Evolutionary conservation across 2,113 vertebrate species (phyloP).

Genomic region (Myxocyprinus asiaticus): DNA sequence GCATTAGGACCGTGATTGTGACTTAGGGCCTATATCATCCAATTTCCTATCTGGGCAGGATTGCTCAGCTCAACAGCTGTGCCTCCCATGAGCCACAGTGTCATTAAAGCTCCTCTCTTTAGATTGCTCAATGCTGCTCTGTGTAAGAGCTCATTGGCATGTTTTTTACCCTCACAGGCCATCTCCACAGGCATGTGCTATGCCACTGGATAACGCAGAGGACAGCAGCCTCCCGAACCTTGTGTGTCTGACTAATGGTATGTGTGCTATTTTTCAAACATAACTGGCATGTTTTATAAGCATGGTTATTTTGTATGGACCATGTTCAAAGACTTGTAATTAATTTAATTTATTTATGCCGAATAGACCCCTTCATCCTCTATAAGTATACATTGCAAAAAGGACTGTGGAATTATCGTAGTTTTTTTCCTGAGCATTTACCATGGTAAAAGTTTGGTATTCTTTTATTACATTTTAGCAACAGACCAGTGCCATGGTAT

Average conservation of each 20-base stretch:
- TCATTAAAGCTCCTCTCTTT: slow-evolving; percentile 10
- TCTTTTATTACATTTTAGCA: too few relatives aligned
- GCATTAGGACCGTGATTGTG: slow-evolving; percentile 15
- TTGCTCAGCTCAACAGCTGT: slow-evolving; percentile 16
- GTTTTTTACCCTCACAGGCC: slow-evolving; percentile 14
- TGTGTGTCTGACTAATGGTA: slow-evolving; percentile 47
- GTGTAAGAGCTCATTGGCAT: slow-evolving; percentile 30
- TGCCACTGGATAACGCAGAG: slow-evolving; percentile 39
- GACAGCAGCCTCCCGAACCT: slow-evolving; percentile 32
- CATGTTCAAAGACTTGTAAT: neutral
- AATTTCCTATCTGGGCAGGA: slow-evolving; percentile 26
- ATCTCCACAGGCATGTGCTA: slow-evolving; percentile 20
- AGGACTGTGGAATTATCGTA: too few relatives aligned
- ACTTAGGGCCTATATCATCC: slow-evolving; percentile 33
- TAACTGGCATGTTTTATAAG: too few relatives aligned
- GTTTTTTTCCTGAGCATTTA: too few relatives aligned
- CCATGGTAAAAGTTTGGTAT: too few relatives aligned
- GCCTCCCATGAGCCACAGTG: slow-evolving; percentile 1
- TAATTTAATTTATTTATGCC: too few relatives aligned
- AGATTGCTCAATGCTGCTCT: slow-evolving; percentile 10
- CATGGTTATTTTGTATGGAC: neutral
- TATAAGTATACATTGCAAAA: too few relatives aligned
- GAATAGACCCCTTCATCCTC: too few relatives aligned
- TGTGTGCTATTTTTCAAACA: slow-evolving; percentile 14
- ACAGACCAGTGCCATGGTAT: too few relatives aligned